Percentiles rank a stretch among this genome's conserved stretches.
Conservation (phyloP, 2,888 invertebrate species). For the Acleris laterana region DNA sequence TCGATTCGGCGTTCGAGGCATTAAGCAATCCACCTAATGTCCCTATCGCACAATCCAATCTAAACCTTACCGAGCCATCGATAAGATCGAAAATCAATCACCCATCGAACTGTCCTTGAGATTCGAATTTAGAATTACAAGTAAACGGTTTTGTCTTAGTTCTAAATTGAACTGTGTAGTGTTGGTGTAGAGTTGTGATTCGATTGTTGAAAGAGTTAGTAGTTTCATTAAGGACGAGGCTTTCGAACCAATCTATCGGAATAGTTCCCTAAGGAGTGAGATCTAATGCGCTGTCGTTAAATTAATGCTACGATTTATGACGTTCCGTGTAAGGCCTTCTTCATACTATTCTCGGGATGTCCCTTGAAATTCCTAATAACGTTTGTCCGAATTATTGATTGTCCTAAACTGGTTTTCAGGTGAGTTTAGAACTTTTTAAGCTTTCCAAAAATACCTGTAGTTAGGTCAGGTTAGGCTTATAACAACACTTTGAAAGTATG, state of each 20-base stretch:
- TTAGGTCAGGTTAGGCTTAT: no score
- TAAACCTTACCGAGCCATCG: constrained; percentile 50
- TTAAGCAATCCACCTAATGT: constrained; percentile 79
- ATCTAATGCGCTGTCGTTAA: constrained; percentile 82
- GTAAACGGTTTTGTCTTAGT: constrained; percentile 2
- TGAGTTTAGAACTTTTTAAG: no score
- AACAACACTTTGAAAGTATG: no score
- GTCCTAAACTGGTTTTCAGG: no score
- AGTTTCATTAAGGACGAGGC: constrained; percentile 42
- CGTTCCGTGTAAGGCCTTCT: constrained; percentile 56
- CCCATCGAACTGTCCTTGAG: constrained; percentile 38
- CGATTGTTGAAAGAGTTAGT: constrained; percentile 45
- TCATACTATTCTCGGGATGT: no score
- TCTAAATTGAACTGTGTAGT: constrained; percentile 11
- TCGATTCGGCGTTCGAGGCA: constrained; percentile 67
- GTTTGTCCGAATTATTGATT: no score
- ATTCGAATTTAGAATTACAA: constrained; percentile 23
- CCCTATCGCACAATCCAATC: constrained; percentile 49
- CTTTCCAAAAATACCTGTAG: no score
- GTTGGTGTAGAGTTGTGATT: constrained; percentile 42
- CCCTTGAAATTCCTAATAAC: no score
- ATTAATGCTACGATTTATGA: constrained; percentile 83
- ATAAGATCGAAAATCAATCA: constrained; percentile 61
- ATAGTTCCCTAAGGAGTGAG: constrained; percentile 83
- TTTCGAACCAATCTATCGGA: constrained; percentile 84